These are phyloP conservation scores for Melitaea cinxia DNA, from an alignment of 1,140 invertebrate species.

Conservation along the genomic window DNA sequence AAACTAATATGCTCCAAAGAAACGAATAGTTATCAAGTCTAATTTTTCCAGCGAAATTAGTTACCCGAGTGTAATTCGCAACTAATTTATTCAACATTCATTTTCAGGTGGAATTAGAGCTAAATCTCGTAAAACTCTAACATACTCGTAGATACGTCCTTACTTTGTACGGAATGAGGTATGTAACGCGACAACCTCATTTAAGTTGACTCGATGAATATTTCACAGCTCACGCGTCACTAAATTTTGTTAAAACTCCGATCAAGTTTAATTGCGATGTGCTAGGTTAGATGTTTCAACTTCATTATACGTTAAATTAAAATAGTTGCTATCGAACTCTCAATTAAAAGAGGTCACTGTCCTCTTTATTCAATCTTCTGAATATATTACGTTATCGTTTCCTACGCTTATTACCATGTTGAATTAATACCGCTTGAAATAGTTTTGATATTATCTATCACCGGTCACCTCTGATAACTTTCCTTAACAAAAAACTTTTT, in stretches of 20 bases:
- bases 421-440: too few relatives aligned
- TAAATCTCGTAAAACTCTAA: slow-evolving; percentile 2
- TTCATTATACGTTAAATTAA: slow-evolving; percentile 13
- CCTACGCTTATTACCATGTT: too few relatives aligned
- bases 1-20: not conserved
- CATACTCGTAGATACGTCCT: slow-evolving; percentile 1
- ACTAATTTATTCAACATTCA: not conserved
- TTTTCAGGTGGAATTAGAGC: not conserved
- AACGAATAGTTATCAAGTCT: not conserved
- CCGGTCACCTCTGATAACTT: too few relatives aligned
- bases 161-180: slow-evolving; percentile 3
- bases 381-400: too few relatives aligned
- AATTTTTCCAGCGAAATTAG: not conserved
- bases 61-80: not conserved
- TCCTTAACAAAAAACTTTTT: too few relatives aligned
- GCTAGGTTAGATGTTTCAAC: slow-evolving; percentile 5
- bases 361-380: not conserved
- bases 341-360: too few relatives aligned
- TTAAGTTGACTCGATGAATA: slow-evolving; percentile 20
- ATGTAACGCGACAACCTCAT: slow-evolving; percentile 9
- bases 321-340: slow-evolving; percentile 7
- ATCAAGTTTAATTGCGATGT: slow-evolving; percentile 23
- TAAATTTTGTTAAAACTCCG: slow-evolving; percentile 22
- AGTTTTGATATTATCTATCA: too few relatives aligned
- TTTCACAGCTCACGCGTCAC: slow-evolving; percentile 15